These are phyloP conservation scores for Macrobrachium rosenbergii DNA, from an alignment of 1,140 invertebrate species.

Conservation along the genomic window DNA sequence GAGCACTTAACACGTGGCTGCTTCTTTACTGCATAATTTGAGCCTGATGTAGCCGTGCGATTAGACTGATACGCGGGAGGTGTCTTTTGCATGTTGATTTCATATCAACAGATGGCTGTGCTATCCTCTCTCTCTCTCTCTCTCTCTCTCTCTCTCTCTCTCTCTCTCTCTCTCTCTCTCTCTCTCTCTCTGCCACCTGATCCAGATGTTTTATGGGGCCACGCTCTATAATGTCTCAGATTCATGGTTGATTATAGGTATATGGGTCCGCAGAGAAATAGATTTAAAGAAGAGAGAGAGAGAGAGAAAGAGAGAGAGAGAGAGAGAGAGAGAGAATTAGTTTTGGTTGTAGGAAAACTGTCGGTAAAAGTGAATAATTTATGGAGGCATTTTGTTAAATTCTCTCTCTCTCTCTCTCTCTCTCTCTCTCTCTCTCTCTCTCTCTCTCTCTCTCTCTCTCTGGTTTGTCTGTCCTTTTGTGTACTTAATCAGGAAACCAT, in stretches of 20 bases:
- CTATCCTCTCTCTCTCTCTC: conserved; percentile 21
- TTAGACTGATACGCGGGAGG: too few species aligned
- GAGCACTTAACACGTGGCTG: not conserved
- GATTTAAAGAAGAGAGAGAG: conserved; percentile 16
- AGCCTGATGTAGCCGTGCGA: too few species aligned
- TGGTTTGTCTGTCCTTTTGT: not conserved
- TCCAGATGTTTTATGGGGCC: not conserved
- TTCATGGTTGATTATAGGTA: too few species aligned
- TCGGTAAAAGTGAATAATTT: not conserved
- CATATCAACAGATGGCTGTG: not conserved
- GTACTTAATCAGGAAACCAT: too few species aligned
- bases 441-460: conserved; percentile 4
- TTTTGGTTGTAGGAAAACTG: not conserved
- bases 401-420: not conserved
- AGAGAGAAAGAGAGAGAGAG: conserved; percentile 32
- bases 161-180: not conserved
- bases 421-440: conserved; percentile 24
- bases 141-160: conserved; percentile 39
- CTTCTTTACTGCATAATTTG: not conserved
- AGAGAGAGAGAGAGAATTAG: conserved; percentile 24
- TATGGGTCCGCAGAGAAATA: not conserved
- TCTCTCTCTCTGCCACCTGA: not conserved
- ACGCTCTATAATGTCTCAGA: not conserved
- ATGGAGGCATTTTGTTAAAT: not conserved
- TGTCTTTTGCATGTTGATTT: too few species aligned